phyloP scores from a whole-genome alignment of 2,797 vertebrate genomes.

The Poliocrania exsul region DNA sequence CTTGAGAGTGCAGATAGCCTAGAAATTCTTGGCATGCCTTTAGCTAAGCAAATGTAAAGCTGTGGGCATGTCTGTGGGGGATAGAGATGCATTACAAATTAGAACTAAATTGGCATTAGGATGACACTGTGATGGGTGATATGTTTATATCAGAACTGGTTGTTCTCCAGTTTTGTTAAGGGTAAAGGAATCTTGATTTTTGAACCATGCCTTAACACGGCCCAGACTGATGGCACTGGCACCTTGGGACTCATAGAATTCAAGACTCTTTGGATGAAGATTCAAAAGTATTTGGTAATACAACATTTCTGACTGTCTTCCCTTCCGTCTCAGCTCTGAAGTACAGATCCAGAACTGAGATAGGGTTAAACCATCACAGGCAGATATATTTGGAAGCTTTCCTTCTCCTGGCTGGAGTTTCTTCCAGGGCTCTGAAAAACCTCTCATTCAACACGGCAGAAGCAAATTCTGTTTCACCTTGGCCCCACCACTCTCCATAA shows the following conservation, averaged over 20 bases:
- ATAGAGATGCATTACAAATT: neutral
- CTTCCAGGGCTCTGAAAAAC: neutral
- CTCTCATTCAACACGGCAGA: neutral
- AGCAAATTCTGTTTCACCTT: neutral
- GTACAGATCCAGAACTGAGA: neutral
- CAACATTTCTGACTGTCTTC: neutral
- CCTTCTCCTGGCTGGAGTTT: neutral
- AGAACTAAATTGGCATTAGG: neutral
- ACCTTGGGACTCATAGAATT: slow-evolving; percentile 86
- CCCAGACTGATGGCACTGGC: slow-evolving; percentile 80
- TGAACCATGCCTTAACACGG: slow-evolving; percentile 71
- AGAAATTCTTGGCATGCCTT: slow-evolving; percentile 31
- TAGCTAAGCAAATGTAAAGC: slow-evolving; percentile 20
- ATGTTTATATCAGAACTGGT: neutral
- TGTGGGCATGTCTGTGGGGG: neutral
- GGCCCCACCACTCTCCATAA: neutral
- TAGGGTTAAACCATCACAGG: neutral
- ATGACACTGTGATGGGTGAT: neutral
- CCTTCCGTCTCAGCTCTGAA: neutral
- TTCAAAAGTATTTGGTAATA: slow-evolving; percentile 87
- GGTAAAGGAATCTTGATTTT: neutral
- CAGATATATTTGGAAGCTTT: neutral
- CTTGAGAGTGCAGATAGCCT: neutral
- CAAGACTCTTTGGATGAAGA: slow-evolving; percentile 90
- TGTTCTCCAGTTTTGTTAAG: neutral